Evolutionary conservation across 1,140 invertebrate species (phyloP).

Genomic region (Philopotamus ludificatus): DNA sequence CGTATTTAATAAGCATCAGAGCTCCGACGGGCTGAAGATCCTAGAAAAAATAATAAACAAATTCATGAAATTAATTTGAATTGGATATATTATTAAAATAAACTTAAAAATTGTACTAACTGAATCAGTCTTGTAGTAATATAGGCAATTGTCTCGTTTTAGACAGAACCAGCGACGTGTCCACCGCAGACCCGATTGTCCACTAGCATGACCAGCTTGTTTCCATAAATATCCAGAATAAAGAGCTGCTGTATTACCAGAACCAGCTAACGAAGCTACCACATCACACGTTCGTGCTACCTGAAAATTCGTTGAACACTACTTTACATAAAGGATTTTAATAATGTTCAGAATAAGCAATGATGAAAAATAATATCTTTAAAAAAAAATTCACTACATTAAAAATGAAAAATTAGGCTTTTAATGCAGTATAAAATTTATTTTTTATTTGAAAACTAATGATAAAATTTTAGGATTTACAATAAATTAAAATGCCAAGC

Average conservation of each 20-base stretch:
- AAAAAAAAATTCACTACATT: not conserved
- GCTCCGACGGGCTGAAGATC: conserved; percentile 87
- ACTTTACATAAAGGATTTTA: too few species aligned
- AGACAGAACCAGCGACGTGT: conserved; percentile 87
- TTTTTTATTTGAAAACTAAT: too few species aligned
- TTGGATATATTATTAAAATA: not conserved
- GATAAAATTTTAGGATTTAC: too few species aligned
- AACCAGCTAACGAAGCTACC: conserved; percentile 63
- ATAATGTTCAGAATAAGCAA: conserved; percentile 11
- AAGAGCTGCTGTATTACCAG: conserved; percentile 62
- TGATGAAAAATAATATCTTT: not conserved
- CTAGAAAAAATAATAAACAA: conserved; percentile 59
- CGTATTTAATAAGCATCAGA: conserved; percentile 81
- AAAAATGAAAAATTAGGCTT: too few species aligned
- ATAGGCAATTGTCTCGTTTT: conserved; percentile 88
- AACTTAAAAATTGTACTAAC: conserved; percentile 54
- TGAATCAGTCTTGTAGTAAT: conserved; percentile 90
- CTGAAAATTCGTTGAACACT: conserved; percentile 42
- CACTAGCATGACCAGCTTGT: conserved; percentile 59
- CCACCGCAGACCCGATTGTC: conserved; percentile 71
- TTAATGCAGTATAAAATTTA: too few species aligned
- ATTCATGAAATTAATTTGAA: not conserved
- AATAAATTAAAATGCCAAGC: too few species aligned
- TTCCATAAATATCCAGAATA: conserved; percentile 81
- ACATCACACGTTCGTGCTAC: conserved; percentile 84